Percentiles rank a stretch among this genome's conserved stretches.
Conservation (phyloP, 2,888 invertebrate species). For the Limenitis arthemis region DNA sequence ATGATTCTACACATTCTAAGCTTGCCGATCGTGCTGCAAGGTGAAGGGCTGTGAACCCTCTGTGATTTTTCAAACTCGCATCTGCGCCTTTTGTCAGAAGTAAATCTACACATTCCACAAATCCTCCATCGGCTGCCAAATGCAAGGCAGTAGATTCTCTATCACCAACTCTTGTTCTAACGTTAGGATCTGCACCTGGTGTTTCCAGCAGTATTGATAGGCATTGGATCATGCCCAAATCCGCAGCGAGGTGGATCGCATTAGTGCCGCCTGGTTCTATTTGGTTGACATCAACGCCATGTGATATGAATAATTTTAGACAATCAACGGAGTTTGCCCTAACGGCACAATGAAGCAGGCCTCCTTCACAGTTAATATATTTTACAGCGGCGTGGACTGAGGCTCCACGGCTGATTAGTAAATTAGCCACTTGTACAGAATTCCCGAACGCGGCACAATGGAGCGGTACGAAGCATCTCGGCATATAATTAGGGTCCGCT, state of each 20-base stretch:
- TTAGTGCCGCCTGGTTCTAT: conserved; percentile 84
- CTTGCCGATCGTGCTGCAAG: conserved; percentile 86
- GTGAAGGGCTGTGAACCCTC: conserved; percentile 89
- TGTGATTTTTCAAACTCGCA: conserved; percentile 79
- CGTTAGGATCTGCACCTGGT: conserved; percentile 79
- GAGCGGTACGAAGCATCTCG: conserved; percentile 84
- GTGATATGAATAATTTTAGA: conserved; percentile 79
- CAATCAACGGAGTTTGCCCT: conserved; percentile 88
- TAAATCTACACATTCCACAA: conserved; percentile 84
- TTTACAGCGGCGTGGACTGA: conserved; percentile 78
- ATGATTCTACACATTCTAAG: conserved; percentile 84
- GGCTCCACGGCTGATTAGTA: conserved; percentile 81
- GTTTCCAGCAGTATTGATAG: conserved; percentile 82
- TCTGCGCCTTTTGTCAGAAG: conserved; percentile 83
- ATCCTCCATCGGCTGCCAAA: conserved; percentile 90
- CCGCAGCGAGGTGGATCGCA: conserved; percentile 86
- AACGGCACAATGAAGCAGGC: conserved; percentile 88
- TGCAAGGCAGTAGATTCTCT: conserved; percentile 87
- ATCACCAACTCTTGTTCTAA: conserved; percentile 77
- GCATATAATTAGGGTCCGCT: conserved; percentile 77
- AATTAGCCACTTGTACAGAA: conserved; percentile 83
- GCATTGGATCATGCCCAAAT: conserved; percentile 83
- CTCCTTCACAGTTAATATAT: conserved; percentile 79
- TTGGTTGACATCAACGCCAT: conserved; percentile 83
- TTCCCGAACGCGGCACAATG: conserved; percentile 94